Evolutionary conservation across 2,797 vertebrate genomes (phyloP).

Genomic region (Forpus xanthops): DNA sequence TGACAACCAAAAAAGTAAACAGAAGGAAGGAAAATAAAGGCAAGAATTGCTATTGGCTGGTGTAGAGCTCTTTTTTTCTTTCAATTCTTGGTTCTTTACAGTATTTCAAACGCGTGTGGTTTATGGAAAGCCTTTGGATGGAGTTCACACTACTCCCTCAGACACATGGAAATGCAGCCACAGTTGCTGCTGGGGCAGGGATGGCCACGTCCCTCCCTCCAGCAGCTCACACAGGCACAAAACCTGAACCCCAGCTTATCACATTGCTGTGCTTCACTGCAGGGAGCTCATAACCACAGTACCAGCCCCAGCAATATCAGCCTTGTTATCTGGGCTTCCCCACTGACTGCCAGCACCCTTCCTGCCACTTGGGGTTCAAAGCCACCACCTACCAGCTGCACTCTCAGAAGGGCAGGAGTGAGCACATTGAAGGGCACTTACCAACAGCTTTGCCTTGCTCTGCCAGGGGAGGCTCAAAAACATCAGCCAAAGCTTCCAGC

Average conservation of each 20-base stretch:
- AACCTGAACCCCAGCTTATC: background rate
- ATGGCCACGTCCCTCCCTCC: too few relatives aligned
- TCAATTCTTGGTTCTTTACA: background rate
- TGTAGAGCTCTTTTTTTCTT: background rate
- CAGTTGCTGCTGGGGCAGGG: background rate
- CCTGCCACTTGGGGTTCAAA: fast-evolving
- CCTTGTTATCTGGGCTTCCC: background rate
- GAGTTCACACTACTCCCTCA: background rate
- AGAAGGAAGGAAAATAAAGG: constrained; percentile 49
- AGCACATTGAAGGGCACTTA: background rate
- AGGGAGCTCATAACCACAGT: fast-evolving
- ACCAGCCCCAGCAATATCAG: fast-evolving
- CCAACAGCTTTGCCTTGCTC: background rate
- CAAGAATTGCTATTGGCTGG: constrained; percentile 18
- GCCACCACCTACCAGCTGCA: background rate
- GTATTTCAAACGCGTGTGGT: fast-evolving
- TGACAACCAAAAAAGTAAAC: background rate
- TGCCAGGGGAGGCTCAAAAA: background rate
- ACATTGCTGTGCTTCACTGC: fast-evolving
- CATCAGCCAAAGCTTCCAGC: background rate
- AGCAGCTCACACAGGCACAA: background rate
- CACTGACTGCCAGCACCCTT: too few relatives aligned
- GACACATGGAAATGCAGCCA: fast-evolving
- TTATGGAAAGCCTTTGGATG: background rate
- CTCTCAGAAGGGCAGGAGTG: background rate